phyloP scores from a whole-genome alignment of 2,888 invertebrate genomes.

The Willowsia nigromaculata region DNA sequence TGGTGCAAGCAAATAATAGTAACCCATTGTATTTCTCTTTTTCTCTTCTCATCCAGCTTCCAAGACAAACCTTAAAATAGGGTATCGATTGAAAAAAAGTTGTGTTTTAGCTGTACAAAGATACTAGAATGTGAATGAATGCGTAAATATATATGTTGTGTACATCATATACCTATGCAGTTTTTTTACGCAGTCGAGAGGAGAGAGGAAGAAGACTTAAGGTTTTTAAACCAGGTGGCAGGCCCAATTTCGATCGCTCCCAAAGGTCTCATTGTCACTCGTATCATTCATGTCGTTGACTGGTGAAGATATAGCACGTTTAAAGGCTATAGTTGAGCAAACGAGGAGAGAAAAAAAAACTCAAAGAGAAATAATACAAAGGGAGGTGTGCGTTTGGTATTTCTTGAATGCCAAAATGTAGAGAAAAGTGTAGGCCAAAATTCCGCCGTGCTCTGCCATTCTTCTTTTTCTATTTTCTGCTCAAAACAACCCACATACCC shows the following conservation, averaged over 20 bases:
- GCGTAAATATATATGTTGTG: background rate
- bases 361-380: conserved; percentile 27
- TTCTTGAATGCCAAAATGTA: conserved; percentile 13
- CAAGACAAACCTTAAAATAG: conserved; percentile 51
- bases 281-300: conserved; percentile 58
- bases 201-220: conserved; percentile 6
- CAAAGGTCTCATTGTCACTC: conserved; percentile 78
- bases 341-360: background rate
- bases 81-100: conserved; percentile 64
- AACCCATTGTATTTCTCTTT: conserved; percentile 42
- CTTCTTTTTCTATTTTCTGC: background rate
- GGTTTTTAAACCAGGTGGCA: conserved; percentile 76
- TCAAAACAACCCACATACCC: conserved; percentile 31
- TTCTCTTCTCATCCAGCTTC: background rate
- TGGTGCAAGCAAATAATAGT: conserved; percentile 19
- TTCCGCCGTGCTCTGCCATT: background rate
- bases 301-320: conserved; percentile 2
- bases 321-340: background rate
- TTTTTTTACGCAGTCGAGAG: background rate
- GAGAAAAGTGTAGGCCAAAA: background rate
- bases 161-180: background rate
- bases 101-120: background rate
- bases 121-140: background rate
- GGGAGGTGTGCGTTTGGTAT: background rate
- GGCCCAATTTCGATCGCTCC: conserved; percentile 76